phyloP scores from a whole-genome alignment of 1,140 invertebrate genomes.

The Cataglyphis hispanica region DNA sequence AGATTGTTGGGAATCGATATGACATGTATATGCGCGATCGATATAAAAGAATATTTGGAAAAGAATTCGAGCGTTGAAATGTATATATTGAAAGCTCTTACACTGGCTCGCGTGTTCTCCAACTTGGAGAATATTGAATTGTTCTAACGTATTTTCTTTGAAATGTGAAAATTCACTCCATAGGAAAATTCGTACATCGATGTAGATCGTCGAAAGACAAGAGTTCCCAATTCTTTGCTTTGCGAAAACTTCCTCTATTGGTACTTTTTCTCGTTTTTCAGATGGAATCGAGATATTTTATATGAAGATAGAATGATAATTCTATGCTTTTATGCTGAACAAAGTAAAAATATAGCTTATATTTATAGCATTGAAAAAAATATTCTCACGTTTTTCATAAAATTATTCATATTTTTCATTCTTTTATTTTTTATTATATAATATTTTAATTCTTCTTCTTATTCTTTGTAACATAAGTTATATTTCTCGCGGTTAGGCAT shows the following conservation, averaged over 20 bases:
- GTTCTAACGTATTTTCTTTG: slow-evolving; percentile 62
- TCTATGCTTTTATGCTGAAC: background rate
- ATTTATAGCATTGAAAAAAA: background rate
- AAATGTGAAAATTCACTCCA: slow-evolving; percentile 53
- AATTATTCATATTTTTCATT: slow-evolving; percentile 1
- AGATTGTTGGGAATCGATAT: background rate
- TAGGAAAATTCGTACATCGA: slow-evolving; percentile 51
- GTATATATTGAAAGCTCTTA: slow-evolving; percentile 36
- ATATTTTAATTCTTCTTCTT: background rate
- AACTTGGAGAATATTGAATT: slow-evolving; percentile 60
- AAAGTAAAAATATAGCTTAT: background rate
- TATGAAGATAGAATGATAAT: slow-evolving; percentile 16
- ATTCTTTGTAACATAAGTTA: background rate
- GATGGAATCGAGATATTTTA: slow-evolving; percentile 30
- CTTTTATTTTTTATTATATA: background rate
- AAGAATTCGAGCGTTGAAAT: slow-evolving; percentile 34
- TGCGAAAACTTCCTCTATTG: slow-evolving; percentile 33
- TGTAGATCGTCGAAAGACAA: slow-evolving; percentile 53
- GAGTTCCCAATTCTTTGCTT: slow-evolving; percentile 49
- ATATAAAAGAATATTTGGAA: slow-evolving; percentile 28
- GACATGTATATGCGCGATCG: background rate
- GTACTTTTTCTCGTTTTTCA: slow-evolving; percentile 10
- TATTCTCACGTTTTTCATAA: background rate
- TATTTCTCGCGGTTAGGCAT: too few relatives aligned
- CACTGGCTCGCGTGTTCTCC: slow-evolving; percentile 24